phyloP scores from a whole-genome alignment of 2,113 vertebrate genomes.

The Glaucomys volans region DNA sequence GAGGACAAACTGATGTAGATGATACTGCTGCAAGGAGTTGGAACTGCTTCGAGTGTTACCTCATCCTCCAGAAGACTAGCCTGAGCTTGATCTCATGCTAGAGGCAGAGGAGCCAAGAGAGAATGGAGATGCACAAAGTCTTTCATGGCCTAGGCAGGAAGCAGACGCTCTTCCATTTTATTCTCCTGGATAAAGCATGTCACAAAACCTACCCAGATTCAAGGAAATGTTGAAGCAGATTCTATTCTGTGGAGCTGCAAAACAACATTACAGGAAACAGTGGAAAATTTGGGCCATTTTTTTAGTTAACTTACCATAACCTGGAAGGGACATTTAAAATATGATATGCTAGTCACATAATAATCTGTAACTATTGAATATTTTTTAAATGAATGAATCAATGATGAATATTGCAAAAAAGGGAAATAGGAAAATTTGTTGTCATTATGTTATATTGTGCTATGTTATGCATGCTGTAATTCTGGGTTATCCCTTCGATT shows the following conservation, averaged over 20 bases:
- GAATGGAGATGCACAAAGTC: neutral
- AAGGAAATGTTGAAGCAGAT: neutral
- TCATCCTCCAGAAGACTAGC: neutral
- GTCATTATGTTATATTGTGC: neutral
- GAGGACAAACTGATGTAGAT: neutral
- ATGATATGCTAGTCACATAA: neutral
- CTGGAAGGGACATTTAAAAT: neutral
- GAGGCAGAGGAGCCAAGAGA: neutral
- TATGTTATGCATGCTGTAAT: neutral
- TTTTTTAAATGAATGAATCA: neutral
- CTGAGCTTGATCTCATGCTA: neutral
- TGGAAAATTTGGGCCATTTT: neutral
- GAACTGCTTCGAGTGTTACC: neutral
- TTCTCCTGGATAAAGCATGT: neutral
- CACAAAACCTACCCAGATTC: neutral
- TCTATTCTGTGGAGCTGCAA: neutral
- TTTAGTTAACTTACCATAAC: neutral
- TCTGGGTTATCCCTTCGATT: neutral
- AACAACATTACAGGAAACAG: neutral
- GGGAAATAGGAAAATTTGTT: neutral
- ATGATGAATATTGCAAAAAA: neutral
- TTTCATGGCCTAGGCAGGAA: neutral
- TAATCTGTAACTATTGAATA: neutral
- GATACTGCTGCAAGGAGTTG: neutral
- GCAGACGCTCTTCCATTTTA: neutral